A percentile compares a stretch with the other conserved stretches of the same genome.
These are phyloP conservation scores for Glossophaga mutica DNA, from an alignment of 2,797 vertebrate species.

Conservation along the genomic window DNA sequence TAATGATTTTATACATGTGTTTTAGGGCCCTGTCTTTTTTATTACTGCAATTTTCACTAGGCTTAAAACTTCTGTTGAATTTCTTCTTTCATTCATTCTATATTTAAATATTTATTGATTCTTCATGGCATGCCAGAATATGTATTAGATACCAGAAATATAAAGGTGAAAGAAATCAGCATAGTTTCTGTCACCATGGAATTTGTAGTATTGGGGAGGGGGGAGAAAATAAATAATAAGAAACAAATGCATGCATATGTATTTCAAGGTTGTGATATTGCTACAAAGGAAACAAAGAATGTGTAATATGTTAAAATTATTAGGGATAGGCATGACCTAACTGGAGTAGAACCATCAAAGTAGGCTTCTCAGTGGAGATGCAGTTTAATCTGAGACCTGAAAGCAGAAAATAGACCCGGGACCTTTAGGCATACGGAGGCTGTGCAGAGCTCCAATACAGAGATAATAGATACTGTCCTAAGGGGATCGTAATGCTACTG, in stretches of 20 bases:
- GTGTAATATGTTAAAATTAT: neutral
- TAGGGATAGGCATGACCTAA: neutral
- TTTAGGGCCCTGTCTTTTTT: neutral
- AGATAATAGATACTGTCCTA: no score
- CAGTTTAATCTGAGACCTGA: neutral
- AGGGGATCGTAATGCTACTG: neutral
- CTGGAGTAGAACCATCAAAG: neutral
- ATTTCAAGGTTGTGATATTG: neutral
- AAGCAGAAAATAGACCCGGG: neutral
- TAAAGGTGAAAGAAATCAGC: neutral
- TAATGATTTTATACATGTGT: neutral
- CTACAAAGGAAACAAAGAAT: neutral
- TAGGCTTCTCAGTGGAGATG: neutral
- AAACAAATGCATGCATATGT: neutral
- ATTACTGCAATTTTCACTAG: neutral
- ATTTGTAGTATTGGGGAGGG: neutral
- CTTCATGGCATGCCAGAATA: neutral
- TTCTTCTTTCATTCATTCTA: neutral
- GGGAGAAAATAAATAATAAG: neutral
- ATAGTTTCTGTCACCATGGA: neutral
- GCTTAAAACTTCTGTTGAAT: neutral
- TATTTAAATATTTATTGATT: neutral
- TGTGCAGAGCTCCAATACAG: neutral
- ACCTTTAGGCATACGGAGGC: neutral
- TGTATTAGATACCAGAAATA: neutral